Base-by-base conservation (phyloP, 53 echinoderm and acorn worm species). In the Hippasteria phrygiana region DNA sequence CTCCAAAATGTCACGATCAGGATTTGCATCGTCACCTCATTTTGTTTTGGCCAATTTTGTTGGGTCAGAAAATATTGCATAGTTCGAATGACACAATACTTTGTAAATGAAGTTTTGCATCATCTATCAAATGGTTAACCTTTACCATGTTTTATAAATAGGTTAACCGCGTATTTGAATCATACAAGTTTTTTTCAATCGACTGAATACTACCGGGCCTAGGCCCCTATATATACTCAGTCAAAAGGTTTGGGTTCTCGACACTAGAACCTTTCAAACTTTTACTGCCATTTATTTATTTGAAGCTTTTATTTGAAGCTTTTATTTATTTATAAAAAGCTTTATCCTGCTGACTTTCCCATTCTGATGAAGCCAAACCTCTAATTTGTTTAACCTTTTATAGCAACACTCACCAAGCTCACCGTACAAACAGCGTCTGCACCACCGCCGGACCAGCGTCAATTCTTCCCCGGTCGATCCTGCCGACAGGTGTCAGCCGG, bases 401-500 rank as follows among this genome's bases (percentile, higher is more conserved):
- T 17, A 38, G 14, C 17, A 64, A 16, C 27, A 63, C 32, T 33
- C 26, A 29, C 46, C 29, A 27, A 8, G 26, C 66, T 45, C 66
- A 82, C 46, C 65, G 31, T 27, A 46, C 82, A 82, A 82, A 82
- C 64, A 66, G 43, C 64, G 29, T 42, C 64, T 10, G n/a, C 40
- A 26, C 20, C 41, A 14, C 1, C 3, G 29, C 66, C 82, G 64
- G 64, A 18, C 50, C 33, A 12, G 45, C 28, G 66, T 82, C 66
- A 65, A 82, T 82, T 43, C 17, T 62, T 20, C 18, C 42, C 27
- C 64, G 82, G 82, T 82, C 82, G 82, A 82, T 82, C 42, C 73
- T 18, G 45, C 37, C 39, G 62, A 43, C 82, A 82, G 82, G 82
- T 82, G 82, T 64, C 82, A 66, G 65, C 45, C 82, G 47, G 28